A percentile compares a stretch with the other conserved stretches of the same genome.
These are phyloP conservation scores for Delphinus delphis DNA, from an alignment of 2,113 vertebrate genomes.

Conservation along the genomic window DNA sequence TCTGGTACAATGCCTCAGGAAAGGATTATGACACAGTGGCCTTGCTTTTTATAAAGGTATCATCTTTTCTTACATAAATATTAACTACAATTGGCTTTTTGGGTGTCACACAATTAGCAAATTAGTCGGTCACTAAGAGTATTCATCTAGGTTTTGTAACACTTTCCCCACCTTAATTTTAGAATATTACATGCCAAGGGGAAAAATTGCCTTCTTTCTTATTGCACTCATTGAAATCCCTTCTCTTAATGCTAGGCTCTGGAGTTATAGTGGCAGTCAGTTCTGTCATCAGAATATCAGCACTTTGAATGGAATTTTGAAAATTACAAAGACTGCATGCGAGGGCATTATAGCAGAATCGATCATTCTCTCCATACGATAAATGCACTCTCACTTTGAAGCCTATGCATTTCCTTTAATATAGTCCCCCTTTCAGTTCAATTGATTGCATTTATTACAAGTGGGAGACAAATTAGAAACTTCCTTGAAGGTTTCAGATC, in stretches of 20 bases:
- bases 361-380: slow-evolving; percentile 47
- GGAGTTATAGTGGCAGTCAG: slow-evolving; percentile 62
- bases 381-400: slow-evolving; percentile 61
- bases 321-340: slow-evolving; percentile 58
- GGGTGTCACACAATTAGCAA: slow-evolving; percentile 58
- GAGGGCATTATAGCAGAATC: slow-evolving; percentile 43
- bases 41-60: slow-evolving; percentile 36
- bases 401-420: slow-evolving; percentile 46
- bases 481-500: slow-evolving; percentile 57
- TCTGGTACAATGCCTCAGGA: slow-evolving; percentile 48
- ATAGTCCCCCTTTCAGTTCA: slow-evolving; percentile 29
- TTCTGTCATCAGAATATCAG: slow-evolving; percentile 64
- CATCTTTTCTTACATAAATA: slow-evolving; percentile 36
- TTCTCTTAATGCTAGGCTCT: slow-evolving; percentile 70
- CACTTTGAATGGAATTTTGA: slow-evolving; percentile 68
- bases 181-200: slow-evolving; percentile 61
- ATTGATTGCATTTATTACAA: slow-evolving; percentile 47
- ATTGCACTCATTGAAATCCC: slow-evolving; percentile 58
- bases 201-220: slow-evolving; percentile 67
- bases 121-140: slow-evolving; percentile 50
- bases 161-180: slow-evolving; percentile 65
- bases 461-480: slow-evolving; percentile 26
- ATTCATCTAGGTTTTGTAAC: slow-evolving; percentile 71
- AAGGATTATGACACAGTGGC: slow-evolving; percentile 29
- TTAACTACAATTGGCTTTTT: slow-evolving; percentile 55